Conservation (phyloP, 2,888 invertebrate species). For the Cynaeus angustus region DNA sequence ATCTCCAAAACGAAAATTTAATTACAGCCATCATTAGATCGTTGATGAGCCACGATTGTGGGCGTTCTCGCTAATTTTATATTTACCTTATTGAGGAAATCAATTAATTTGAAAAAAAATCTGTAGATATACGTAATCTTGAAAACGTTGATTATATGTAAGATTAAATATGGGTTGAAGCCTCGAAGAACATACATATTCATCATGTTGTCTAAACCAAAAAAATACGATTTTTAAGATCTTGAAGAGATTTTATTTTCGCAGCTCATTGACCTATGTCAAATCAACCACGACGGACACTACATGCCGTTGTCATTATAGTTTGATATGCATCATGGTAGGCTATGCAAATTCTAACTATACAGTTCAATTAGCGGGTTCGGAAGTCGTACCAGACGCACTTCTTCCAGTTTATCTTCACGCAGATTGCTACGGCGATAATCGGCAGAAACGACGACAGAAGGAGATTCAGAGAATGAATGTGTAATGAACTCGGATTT, state of each 20-base stretch:
- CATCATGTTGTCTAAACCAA: constrained; percentile 9
- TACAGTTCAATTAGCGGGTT: constrained; percentile 63
- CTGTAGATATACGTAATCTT: constrained; percentile 26
- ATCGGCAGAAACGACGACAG: neutral
- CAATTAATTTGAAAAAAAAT: constrained; percentile 45
- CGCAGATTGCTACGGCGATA: neutral
- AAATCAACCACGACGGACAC: constrained; percentile 59
- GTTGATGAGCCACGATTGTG: constrained; percentile 34
- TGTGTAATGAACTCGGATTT: too few relatives aligned
- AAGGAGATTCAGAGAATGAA: neutral
- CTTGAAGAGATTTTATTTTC: neutral
- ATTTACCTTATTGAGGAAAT: constrained; percentile 42
- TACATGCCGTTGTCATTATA: constrained; percentile 57
- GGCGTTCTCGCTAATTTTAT: constrained; percentile 26
- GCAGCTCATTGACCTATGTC: constrained; percentile 60
- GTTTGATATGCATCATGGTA: constrained; percentile 64
- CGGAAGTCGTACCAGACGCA: constrained; percentile 51
- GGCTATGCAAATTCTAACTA: constrained; percentile 64
- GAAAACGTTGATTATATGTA: constrained; percentile 34
- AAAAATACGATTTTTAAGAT: neutral
- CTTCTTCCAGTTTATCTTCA: constrained; percentile 13
- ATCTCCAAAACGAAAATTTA: constrained; percentile 26
- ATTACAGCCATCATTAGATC: constrained; percentile 2
- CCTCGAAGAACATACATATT: constrained; percentile 14
- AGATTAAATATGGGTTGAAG: constrained; percentile 14